Conservation (phyloP, 2,113 vertebrate genomes). For the Paradisaea rubra region DNA sequence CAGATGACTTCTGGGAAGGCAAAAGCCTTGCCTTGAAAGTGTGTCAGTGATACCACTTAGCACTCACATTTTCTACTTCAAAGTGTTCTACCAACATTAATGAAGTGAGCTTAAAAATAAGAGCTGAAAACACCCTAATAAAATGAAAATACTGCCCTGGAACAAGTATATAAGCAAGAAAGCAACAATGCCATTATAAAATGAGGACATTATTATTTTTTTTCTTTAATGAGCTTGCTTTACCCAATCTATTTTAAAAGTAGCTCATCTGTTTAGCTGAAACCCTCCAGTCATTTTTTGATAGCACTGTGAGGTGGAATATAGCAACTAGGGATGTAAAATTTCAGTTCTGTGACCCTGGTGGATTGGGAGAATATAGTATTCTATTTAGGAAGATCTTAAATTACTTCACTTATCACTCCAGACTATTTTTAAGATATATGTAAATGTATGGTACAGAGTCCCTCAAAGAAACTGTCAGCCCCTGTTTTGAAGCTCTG, state of each 20-base stretch:
- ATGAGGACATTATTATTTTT: not conserved
- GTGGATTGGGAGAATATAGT: not conserved
- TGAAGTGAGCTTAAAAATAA: conserved; percentile 12
- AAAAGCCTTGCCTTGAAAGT: not conserved
- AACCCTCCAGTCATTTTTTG: not conserved
- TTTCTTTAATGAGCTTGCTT: conserved; percentile 27
- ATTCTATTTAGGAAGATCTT: not conserved
- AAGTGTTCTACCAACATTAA: conserved; percentile 28
- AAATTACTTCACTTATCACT: not conserved
- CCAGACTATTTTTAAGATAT: not conserved
- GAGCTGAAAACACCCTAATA: conserved; percentile 28
- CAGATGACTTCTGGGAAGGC: conserved; percentile 23
- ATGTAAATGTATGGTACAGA: not conserved
- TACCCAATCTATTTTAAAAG: conserved; percentile 18
- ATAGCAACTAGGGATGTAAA: not conserved
- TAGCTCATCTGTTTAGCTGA: conserved; percentile 3
- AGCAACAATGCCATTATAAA: conserved; percentile 15
- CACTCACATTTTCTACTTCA: conserved; percentile 16
- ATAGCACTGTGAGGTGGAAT: not conserved
- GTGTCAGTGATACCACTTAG: conserved; percentile 29
- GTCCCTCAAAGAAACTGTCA: not conserved
- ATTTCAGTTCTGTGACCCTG: not conserved
- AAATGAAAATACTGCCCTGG: not conserved
- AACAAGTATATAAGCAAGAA: not conserved
- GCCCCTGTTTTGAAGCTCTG: not conserved